A percentile compares a stretch with the other conserved stretches of the same genome.
Conservation (phyloP, 2,113 vertebrate genomes). For the Picathartes gymnocephalus region DNA sequence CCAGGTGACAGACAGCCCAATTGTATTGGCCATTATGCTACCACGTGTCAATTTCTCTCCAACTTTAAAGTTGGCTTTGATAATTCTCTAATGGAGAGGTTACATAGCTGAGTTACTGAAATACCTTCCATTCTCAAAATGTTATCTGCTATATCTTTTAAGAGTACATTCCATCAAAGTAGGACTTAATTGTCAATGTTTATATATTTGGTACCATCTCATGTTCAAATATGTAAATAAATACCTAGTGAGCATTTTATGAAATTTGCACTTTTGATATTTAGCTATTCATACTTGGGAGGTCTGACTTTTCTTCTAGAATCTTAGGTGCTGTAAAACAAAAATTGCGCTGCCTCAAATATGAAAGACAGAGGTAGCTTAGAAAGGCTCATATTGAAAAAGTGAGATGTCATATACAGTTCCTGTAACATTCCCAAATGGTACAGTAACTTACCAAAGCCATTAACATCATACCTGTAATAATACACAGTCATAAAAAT, state of each 20-base stretch:
- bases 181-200: not conserved
- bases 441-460: not conserved
- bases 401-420: not conserved
- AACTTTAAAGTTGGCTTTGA: not conserved
- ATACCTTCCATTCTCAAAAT: not conserved
- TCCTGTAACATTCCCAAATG: not conserved
- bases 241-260: not conserved
- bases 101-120: not conserved
- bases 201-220: not conserved
- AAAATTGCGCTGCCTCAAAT: not conserved
- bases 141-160: not conserved
- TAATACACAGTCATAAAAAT: not conserved
- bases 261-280: not conserved
- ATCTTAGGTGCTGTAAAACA: not conserved
- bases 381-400: not conserved
- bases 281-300: not conserved
- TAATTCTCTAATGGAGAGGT: not conserved
- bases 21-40: not conserved
- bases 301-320: not conserved
- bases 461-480: not conserved
- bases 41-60: not conserved
- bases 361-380: not conserved
- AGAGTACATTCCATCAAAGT: not conserved
- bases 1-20: not conserved
- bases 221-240: not conserved